Evolutionary conservation across 2,888 invertebrate species (phyloP).

Genomic region (Oscheius sp.): DNA sequence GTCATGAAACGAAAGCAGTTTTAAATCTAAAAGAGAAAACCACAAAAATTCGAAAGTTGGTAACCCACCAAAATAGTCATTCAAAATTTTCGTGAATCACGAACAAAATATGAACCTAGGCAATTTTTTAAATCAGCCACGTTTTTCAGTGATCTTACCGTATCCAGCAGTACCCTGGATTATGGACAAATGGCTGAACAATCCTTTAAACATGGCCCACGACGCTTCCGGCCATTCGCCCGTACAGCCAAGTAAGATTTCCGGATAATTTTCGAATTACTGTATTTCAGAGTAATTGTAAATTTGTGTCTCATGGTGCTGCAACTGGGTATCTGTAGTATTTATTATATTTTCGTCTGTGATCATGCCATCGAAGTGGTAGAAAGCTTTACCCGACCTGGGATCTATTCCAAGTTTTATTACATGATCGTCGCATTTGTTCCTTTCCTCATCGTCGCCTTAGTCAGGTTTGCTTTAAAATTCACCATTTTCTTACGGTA

Average conservation of each 20-base stretch:
- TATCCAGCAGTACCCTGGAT: slow-evolving; percentile 64
- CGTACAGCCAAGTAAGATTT: slow-evolving; percentile 46
- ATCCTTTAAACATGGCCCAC: slow-evolving; percentile 43
- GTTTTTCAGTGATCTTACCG: slow-evolving; percentile 2
- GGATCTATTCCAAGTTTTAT: neutral
- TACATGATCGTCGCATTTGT: slow-evolving; percentile 29
- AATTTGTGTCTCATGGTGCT: slow-evolving; percentile 62
- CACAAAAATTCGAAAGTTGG: too few relatives aligned
- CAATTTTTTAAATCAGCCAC: too few relatives aligned
- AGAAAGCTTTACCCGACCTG: slow-evolving; percentile 17
- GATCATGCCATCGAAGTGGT: slow-evolving; percentile 64
- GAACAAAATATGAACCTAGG: too few relatives aligned
- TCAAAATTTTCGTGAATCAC: too few relatives aligned
- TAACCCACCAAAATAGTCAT: too few relatives aligned
- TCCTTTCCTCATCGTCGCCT: slow-evolving; percentile 24
- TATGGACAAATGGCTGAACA: slow-evolving; percentile 74
- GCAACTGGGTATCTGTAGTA: slow-evolving; percentile 71
- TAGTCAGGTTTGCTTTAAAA: slow-evolving; percentile 15
- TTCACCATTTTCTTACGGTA: neutral
- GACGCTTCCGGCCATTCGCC: slow-evolving; percentile 45
- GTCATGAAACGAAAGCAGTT: too few relatives aligned
- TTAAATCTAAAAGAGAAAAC: too few relatives aligned
- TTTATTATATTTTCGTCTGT: slow-evolving; percentile 67
- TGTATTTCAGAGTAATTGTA: slow-evolving; percentile 56
- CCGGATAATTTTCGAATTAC: neutral